Evolutionary conservation across 2,888 invertebrate genomes (phyloP), one percentile per base, ranked within the genome.

Genomic region (Trimorus sp.): DNA sequence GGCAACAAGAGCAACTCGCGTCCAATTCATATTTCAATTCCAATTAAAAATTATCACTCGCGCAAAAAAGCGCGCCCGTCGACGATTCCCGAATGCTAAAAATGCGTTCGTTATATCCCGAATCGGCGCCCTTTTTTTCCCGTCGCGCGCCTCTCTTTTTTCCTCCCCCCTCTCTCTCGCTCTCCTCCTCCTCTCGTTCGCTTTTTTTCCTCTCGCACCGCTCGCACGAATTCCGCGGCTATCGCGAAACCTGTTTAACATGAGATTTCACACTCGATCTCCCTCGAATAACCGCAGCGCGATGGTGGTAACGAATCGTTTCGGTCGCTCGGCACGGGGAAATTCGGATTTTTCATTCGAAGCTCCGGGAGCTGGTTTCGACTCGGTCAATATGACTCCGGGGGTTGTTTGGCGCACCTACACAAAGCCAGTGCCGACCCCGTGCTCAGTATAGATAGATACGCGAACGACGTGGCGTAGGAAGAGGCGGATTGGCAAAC

Each of bases 401-500:
- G 86, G 89, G 88, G 89, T 89, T 89, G 89, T 89, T 89, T 90
- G 88, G 88, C 84, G 84, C 82, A 85, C 83, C 84, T 82, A 86
- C 83, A 86, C 84, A 82, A 66, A 60, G 74, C 79, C 73, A 78
- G 65, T 54, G 26, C 71, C 71, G 58, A 71, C 73, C 76, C 42
- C 37, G 54, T 58, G 53, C 69, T 42, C 63, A 68, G 63, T 80
- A 83, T 81, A 79, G 83, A 84, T 81, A 85, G 84, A 83, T 83
- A 80, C 82, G 82, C 70, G 83, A 81, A 71, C 73, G 82, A 83
- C 75, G 79, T 75, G 84, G 79, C 68, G 85, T 74, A 86, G 85
- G 80, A 84, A 84, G 87, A 88, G 89, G 85, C 83, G 89, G 88
- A 90, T 91, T 90, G 89, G 90, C 89, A 91, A 90, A 90, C 91